phyloP scores from a whole-genome alignment of 2,113 vertebrate genomes.

The Myiozetetes cayanensis region DNA sequence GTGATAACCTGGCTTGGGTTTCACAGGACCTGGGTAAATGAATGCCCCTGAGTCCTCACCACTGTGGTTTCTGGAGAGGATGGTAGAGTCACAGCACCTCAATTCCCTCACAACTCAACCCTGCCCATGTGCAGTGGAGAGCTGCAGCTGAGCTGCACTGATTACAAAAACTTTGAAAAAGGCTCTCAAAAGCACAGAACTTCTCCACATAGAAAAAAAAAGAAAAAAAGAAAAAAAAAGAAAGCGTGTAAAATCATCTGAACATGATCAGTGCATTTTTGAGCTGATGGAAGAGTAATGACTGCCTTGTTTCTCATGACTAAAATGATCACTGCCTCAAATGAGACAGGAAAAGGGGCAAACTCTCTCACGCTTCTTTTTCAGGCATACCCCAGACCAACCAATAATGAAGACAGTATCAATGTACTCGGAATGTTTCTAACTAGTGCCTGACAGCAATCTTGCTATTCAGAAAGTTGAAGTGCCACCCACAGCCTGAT shows the following conservation, averaged over 20 bases:
- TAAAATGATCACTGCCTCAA: neutral
- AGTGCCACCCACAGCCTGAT: neutral
- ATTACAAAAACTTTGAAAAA: neutral
- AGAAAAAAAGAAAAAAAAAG: no score
- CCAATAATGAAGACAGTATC: neutral
- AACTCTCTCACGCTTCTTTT: neutral
- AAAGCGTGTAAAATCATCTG: neutral
- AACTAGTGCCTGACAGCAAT: neutral
- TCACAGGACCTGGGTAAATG: neutral
- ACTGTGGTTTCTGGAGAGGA: neutral
- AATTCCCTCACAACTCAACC: neutral
- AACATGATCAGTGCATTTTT: rapidly evolving
- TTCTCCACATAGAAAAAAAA: neutral
- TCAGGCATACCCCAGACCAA: neutral
- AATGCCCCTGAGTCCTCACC: neutral
- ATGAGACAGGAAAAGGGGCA: neutral
- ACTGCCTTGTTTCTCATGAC: neutral
- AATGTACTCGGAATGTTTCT: neutral
- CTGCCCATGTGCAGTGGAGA: neutral
- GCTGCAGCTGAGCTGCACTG: neutral
- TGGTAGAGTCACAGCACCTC: neutral
- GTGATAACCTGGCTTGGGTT: neutral
- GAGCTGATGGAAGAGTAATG: neutral
- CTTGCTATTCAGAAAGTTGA: neutral
- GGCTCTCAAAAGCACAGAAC: neutral